Percentiles rank a stretch among this genome's conserved stretches.
Conservation (phyloP, 2,888 invertebrate species). For the Ypsolopha scabrella region DNA sequence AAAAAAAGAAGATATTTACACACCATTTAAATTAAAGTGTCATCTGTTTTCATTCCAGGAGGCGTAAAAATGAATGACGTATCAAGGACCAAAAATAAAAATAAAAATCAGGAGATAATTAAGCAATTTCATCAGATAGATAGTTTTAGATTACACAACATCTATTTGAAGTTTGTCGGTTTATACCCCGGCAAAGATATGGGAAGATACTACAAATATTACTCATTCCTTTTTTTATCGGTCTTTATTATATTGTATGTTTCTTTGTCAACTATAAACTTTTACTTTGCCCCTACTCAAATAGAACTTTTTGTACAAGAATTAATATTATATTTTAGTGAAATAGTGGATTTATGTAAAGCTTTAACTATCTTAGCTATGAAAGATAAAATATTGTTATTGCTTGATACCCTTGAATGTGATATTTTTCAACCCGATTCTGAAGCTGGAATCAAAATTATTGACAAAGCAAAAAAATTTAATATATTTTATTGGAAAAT, state of each 20-base stretch:
- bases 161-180: constrained; percentile 6
- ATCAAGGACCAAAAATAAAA: no score
- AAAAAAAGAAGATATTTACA: no score
- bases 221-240: neutral
- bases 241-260: neutral
- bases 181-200: constrained; percentile 2
- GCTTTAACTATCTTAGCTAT: constrained; percentile 26
- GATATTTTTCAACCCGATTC: constrained; percentile 30
- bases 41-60: no score
- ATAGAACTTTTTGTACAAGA: constrained; percentile 34
- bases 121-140: constrained; percentile 3
- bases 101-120: no score
- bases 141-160: constrained; percentile 4
- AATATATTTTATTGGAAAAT: constrained; percentile 29
- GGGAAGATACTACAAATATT: neutral
- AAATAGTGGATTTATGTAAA: constrained; percentile 27
- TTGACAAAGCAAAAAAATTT: constrained; percentile 28
- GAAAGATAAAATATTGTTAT: constrained; percentile 20
- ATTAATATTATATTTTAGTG: constrained; percentile 36
- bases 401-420: constrained; percentile 28
- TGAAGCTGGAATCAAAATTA: constrained; percentile 18
- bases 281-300: constrained; percentile 8
- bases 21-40: no score
- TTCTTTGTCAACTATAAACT: constrained; percentile 7
- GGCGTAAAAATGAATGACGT: no score